phyloP scores from a whole-genome alignment of 2,797 vertebrate genomes.

The Scyliorhinus canicula region DNA sequence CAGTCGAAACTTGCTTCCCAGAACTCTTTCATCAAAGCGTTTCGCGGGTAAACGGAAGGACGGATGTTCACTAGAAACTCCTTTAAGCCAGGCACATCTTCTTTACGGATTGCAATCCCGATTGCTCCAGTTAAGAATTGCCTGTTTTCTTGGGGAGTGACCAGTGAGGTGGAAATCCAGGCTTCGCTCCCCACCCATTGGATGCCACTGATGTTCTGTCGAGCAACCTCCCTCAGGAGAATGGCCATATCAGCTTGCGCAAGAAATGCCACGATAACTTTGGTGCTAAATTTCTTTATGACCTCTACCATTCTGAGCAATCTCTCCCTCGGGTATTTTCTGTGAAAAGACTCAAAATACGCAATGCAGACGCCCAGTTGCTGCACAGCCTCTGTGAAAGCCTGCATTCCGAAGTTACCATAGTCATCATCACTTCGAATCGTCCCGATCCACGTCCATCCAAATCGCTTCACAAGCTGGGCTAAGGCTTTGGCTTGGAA shows the following conservation, averaged over 20 bases:
- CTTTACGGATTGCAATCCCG: neutral
- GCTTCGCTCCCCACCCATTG: conserved; percentile 19
- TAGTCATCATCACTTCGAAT: neutral
- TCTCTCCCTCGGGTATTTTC: neutral
- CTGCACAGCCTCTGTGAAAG: neutral
- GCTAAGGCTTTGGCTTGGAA: neutral
- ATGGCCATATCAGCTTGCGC: neutral
- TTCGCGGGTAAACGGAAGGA: neutral
- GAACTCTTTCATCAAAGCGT: conserved; percentile 10
- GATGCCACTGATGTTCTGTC: neutral
- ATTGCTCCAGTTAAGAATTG: neutral
- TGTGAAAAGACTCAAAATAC: neutral
- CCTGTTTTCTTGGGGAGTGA: neutral
- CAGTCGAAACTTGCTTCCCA: conserved; percentile 13
- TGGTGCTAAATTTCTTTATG: neutral
- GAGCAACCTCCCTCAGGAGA: neutral
- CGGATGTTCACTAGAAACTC: neutral
- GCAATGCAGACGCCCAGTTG: neutral
- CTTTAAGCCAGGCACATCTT: neutral
- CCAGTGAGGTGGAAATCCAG: neutral
- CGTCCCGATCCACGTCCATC: neutral
- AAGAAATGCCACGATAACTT: conserved; percentile 2
- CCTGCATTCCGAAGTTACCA: conserved; percentile 15
- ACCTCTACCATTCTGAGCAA: neutral
- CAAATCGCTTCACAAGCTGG: neutral